Evolutionary conservation across 2,888 invertebrate species (phyloP), one percentile per base, ranked within the genome.

Genomic region (Rhingia campestris): DNA sequence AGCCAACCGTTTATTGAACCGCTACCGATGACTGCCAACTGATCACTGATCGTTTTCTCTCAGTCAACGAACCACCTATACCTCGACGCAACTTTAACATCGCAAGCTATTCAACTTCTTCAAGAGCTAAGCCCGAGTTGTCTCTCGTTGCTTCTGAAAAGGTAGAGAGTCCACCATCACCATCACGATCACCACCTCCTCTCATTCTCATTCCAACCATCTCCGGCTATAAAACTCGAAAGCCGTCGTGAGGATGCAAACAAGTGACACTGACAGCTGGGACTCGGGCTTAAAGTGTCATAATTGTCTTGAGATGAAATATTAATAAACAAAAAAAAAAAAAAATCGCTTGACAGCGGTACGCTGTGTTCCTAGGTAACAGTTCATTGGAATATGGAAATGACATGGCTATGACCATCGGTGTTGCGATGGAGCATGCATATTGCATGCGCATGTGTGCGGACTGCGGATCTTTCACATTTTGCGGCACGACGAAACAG

Each of bases 1-100:
- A 64, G 7, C 51, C 49, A 69, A 81, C 81, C 76, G 76, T 37
- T 41, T 72, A 51, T n/a, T 67, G 61, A 81, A 82, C 77, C 82
- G 69, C 79, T 73, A 67, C 79, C 82, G 79, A 82, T 79, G 79
- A 82, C 73, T 82, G 82, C 82, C 82, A 82, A 82, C 79, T 73
- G 82, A 82, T 79, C 79, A 82, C 82, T 82, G 79, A 79, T 64
- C 79, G 63, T 79, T 74, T 82, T 74, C 82, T 73, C 79, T 79
- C 67, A 56, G 63, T n/a, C 69, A 41, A 63, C 58, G 53, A 58
- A 79, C 73, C 79, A 77, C 58, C 79, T 74, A 79, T 76, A 61
- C 61, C 14, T 10, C 30, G 53, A 39, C 32, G 49, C 51, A 39
- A 63, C 45, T 53, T 22, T 22, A 22, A 22, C 22, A 39, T 41